These are phyloP conservation scores for Rhabdomys dilectus DNA, from an alignment of 2,113 vertebrate genomes.

Conservation along the genomic window DNA sequence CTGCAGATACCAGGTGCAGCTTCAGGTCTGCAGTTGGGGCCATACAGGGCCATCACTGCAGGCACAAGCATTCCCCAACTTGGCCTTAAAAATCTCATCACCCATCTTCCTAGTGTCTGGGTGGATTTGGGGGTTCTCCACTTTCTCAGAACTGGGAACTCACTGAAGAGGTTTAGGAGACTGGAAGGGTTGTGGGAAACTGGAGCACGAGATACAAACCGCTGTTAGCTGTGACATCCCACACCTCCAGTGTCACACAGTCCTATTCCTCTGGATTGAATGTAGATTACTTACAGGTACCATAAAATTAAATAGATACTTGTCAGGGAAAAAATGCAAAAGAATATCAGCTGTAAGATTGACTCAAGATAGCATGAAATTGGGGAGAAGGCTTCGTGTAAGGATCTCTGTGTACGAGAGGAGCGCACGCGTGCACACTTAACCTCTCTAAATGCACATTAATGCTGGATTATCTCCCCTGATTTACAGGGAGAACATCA, in stretches of 20 bases:
- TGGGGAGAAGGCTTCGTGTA: conserved; percentile 37
- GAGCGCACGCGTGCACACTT: conserved; percentile 33
- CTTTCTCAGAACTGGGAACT: background rate
- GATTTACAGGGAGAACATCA: conserved; percentile 83
- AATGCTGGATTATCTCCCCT: conserved; percentile 78
- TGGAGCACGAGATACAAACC: background rate
- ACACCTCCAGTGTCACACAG: background rate
- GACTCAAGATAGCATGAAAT: conserved; percentile 24
- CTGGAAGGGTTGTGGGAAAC: background rate
- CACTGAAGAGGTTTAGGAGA: background rate
- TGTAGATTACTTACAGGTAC: conserved; percentile 48
- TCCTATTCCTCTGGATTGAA: background rate
- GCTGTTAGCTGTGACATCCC: background rate
- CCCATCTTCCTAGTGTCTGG: background rate
- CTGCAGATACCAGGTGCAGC: rapidly evolving
- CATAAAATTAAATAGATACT: conserved; percentile 29
- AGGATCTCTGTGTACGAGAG: background rate
- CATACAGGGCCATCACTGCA: background rate
- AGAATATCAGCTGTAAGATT: conserved; percentile 24
- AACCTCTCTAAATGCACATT: conserved; percentile 75
- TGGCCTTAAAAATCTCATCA: background rate
- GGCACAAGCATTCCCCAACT: no score
- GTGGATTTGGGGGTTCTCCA: no score
- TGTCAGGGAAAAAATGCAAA: conserved; percentile 44
- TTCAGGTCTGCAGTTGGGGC: background rate